A percentile compares a stretch with the other conserved stretches of the same genome.
Conservation (phyloP, 2,797 vertebrate genomes). For the Semotilus atromaculatus region DNA sequence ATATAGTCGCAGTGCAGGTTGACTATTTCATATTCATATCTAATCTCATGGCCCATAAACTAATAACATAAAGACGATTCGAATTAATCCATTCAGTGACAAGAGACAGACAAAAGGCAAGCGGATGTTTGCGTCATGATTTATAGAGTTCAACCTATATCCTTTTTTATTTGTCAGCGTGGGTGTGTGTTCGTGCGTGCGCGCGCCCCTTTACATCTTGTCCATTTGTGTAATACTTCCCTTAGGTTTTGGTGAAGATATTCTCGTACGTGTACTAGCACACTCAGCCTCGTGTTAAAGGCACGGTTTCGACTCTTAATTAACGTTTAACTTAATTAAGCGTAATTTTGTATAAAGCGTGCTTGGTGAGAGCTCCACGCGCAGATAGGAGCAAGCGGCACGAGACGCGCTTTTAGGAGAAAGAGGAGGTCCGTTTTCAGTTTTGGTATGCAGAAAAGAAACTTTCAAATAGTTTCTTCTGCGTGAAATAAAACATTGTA, state of each 20-base stretch:
- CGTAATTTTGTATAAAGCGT: background rate
- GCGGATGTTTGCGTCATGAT: slow-evolving; percentile 73
- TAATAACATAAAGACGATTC: slow-evolving; percentile 91
- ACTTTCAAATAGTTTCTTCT: background rate
- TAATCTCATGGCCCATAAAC: slow-evolving; percentile 99
- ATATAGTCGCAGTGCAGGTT: slow-evolving; percentile 80
- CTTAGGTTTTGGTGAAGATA: background rate
- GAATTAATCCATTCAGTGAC: slow-evolving; percentile 83
- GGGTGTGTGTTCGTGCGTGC: slow-evolving; percentile 33
- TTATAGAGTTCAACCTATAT: slow-evolving; percentile 75
- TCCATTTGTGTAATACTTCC: slow-evolving; percentile 3
- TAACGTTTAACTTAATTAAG: background rate
- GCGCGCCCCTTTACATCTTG: background rate
- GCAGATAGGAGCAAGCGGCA: background rate
- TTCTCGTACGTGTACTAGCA: background rate
- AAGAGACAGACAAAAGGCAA: slow-evolving; percentile 70
- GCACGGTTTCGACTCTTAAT: background rate
- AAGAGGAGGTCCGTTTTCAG: background rate
- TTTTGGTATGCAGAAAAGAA: background rate
- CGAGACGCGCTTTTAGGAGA: background rate
- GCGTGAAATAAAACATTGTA: background rate
- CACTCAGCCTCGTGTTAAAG: background rate
- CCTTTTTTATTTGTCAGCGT: slow-evolving; percentile 71
- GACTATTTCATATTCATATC: slow-evolving; percentile 89
- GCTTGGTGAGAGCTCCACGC: background rate